Conservation (phyloP, 2,888 invertebrate genomes). For the Serrognathus titanus region DNA sequence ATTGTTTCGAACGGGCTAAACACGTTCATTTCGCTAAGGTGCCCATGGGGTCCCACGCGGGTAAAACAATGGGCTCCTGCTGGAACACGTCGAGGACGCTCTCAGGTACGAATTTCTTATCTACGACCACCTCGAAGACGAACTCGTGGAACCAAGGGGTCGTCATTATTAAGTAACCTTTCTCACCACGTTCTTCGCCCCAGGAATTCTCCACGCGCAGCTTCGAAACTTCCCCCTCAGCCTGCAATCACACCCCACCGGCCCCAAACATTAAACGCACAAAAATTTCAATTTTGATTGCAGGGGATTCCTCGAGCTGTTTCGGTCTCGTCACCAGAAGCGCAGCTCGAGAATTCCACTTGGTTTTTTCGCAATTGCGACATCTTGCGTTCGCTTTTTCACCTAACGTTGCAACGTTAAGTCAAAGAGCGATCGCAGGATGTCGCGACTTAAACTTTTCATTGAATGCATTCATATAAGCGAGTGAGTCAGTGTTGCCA, state of each 20-base stretch:
- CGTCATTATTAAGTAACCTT: slow-evolving; percentile 81
- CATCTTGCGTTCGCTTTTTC: neutral
- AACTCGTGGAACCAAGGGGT: slow-evolving; percentile 86
- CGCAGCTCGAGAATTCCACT: no score
- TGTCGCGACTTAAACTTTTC: no score
- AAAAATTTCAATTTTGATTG: no score
- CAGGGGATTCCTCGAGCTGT: no score
- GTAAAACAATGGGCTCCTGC: slow-evolving; percentile 72
- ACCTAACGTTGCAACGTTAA: no score
- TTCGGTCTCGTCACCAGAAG: no score
- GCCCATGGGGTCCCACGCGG: slow-evolving; percentile 95
- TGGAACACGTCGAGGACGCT: slow-evolving; percentile 74
- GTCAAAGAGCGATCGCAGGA: no score
- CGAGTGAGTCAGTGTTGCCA: no score
- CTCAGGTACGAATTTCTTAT: slow-evolving; percentile 74
- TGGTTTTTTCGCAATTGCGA: no score
- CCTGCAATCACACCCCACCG: slow-evolving; percentile 41
- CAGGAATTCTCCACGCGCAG: slow-evolving; percentile 90
- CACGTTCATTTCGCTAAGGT: slow-evolving; percentile 57
- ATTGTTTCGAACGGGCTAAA: no score
- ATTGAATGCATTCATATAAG: no score
- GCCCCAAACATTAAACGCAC: no score
- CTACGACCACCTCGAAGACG: slow-evolving; percentile 84
- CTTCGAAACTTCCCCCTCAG: slow-evolving; percentile 64
- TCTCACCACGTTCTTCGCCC: slow-evolving; percentile 84